Percentiles rank a stretch among this genome's conserved stretches.
phyloP scores from a whole-genome alignment of 2,888 invertebrate species.

The Apamea crenata region DNA sequence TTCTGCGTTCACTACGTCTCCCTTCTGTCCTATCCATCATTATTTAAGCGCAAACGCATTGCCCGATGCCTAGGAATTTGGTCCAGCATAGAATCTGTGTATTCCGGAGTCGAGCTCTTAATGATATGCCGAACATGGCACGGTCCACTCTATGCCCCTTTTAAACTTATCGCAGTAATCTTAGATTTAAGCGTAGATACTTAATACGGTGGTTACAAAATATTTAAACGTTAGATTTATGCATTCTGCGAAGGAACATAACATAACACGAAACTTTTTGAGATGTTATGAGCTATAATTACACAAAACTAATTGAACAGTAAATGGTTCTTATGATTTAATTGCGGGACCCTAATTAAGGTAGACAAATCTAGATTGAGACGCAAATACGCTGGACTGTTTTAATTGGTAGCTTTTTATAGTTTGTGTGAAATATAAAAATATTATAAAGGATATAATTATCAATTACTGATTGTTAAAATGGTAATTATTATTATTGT shows the following conservation, averaged over 20 bases:
- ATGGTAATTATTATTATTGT: conserved; percentile 20
- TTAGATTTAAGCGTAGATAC: conserved; percentile 55
- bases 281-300: conserved; percentile 23
- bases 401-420: conserved; percentile 48
- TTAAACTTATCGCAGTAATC: conserved; percentile 55
- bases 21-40: conserved; percentile 1
- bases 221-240: conserved; percentile 58
- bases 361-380: conserved; percentile 44
- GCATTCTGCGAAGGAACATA: conserved; percentile 26
- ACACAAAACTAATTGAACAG: conserved; percentile 18
- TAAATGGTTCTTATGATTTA: conserved; percentile 34
- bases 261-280: conserved; percentile 36
- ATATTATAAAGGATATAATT: conserved; percentile 15
- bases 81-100: conserved; percentile 42
- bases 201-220: conserved; percentile 59
- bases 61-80: conserved; percentile 39
- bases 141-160: conserved; percentile 55
- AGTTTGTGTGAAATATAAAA: conserved; percentile 28
- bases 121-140: conserved; percentile 60
- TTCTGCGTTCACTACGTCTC: not conserved
- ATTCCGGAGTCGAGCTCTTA: conserved; percentile 46
- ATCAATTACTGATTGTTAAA: conserved; percentile 26
- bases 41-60: conserved; percentile 26
- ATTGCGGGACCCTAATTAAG: conserved; percentile 50
- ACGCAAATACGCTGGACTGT: conserved; percentile 29